phyloP scores from a whole-genome alignment of 2,113 vertebrate genomes.

The Hoplias malabaricus region DNA sequence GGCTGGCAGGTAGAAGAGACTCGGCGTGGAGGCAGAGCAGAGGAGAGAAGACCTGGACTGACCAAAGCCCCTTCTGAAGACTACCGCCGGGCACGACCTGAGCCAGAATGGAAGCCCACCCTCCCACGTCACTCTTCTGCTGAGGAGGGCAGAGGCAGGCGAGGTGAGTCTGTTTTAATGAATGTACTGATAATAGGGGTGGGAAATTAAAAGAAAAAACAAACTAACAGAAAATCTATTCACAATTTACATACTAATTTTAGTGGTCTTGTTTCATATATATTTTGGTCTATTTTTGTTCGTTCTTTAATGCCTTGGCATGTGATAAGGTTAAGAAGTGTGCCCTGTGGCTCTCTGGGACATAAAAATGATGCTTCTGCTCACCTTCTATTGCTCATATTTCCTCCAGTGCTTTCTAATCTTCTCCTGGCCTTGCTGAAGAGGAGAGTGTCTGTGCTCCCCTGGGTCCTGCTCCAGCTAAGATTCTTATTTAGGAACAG shows the following conservation, averaged over 20 bases:
- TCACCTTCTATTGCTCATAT: background rate
- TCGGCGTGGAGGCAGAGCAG: constrained; percentile 64
- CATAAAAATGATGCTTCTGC: background rate
- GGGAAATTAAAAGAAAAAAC: too few species aligned
- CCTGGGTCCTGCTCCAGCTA: constrained; percentile 72
- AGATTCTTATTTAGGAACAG: constrained; percentile 74
- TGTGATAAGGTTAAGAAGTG: too few species aligned
- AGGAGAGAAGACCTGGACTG: constrained; percentile 68
- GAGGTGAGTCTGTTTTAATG: constrained; percentile 75
- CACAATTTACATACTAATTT: too few species aligned
- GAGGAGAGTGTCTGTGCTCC: constrained; percentile 64
- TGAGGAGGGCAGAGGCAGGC: constrained; percentile 78
- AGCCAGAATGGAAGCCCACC: constrained; percentile 73
- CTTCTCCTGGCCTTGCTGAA: constrained; percentile 62
- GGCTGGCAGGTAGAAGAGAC: constrained; percentile 65
- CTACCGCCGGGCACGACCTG: constrained; percentile 68
- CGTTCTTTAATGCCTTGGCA: too few species aligned
- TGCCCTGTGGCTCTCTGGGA: background rate
- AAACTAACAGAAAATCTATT: too few species aligned
- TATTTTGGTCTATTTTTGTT: too few species aligned
- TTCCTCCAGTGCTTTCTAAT: constrained; percentile 6
- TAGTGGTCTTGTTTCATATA: too few species aligned
- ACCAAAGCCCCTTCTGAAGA: constrained; percentile 79
- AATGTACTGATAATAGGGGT: too few species aligned
- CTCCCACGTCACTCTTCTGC: constrained; percentile 76